phyloP scores from a whole-genome alignment of 2,797 vertebrate species.

The Luscinia luscinia region DNA sequence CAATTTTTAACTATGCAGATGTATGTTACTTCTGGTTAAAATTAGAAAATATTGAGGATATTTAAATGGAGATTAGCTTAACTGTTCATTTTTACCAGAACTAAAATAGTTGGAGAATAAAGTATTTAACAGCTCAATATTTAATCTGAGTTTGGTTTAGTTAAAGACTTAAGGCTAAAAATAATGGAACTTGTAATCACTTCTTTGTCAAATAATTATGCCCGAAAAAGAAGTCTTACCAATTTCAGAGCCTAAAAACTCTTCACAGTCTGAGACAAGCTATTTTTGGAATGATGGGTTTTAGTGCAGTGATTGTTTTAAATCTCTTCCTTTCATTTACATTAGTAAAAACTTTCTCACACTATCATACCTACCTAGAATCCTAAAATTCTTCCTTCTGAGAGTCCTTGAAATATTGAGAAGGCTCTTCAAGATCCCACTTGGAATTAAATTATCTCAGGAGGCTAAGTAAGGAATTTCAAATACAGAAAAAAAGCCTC shows the following conservation, averaged over 20 bases:
- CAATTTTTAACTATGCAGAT: not conserved
- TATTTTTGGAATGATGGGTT: not conserved
- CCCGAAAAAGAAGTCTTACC: not conserved
- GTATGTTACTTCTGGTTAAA: not conserved
- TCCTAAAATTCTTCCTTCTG: not conserved
- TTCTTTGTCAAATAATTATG: not conserved
- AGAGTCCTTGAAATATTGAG: not conserved
- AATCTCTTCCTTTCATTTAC: not conserved
- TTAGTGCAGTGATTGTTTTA: not conserved
- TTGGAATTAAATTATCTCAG: not conserved
- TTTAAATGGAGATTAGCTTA: slow-evolving; percentile 4
- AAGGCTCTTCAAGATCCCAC: not conserved
- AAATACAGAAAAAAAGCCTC: not conserved
- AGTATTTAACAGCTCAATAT: slow-evolving; percentile 4
- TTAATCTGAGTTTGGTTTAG: not conserved
- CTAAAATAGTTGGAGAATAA: not conserved
- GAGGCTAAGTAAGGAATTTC: not conserved
- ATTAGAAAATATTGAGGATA: not conserved
- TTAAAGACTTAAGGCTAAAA: not conserved
- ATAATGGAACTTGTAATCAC: slow-evolving; percentile 12
- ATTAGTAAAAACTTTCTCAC: not conserved
- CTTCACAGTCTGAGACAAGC: not conserved
- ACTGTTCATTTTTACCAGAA: not conserved
- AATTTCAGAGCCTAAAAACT: not conserved
- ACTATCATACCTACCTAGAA: not conserved